Evolutionary conservation across 1,140 invertebrate species (phyloP), one percentile per base, ranked within the genome.

Genomic region (Capitella teleta): DNA sequence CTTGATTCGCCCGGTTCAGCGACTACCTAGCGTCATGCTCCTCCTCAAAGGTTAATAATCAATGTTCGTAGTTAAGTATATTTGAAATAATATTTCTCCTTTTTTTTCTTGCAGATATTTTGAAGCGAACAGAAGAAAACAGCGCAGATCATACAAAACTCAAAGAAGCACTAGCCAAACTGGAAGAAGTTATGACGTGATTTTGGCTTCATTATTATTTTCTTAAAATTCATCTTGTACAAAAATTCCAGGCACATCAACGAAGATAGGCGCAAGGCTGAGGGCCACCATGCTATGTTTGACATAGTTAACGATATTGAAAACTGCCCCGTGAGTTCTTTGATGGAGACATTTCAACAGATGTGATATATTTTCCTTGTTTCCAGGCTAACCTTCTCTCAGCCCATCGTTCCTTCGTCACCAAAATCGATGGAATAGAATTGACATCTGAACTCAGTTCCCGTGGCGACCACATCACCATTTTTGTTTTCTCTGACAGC

Each of bases 291-390:
- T 61, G 87, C 84, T 55, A 86, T 97, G 78, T 98, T 97, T 74
- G 89, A 95, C 73, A 91, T 96, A 50, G 88, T 94, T 70, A 92
- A 96, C 71, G 90, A 96, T 66, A 96, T 98, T 61, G 91, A 97
- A 63, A 90, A 92, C 62, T 96, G 91, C 74, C 92, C 93, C 37
- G 83, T 86, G 71, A 79, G 38, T 38, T 34, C 32, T 34, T 10
- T 34, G 1, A 16, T 12, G 32, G 32, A 34, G 10, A 16, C 16
- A 34, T 34, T 34, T 34, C 16, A 34, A 10, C 32, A 34, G 10
- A 34, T 16, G 32, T 12, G 1, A 12, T 34, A 34, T 16, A 34
- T 34, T 34, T 34, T 34, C 10, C 16, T 34, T 12, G 32, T 34
- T 34, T 34, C 44, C 69, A 85, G 79, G 80, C 87, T 0, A 83